These are phyloP conservation scores for Trichomalopsis sarcophagae DNA, from an alignment of 1,140 invertebrate genomes.

Conservation along the genomic window DNA sequence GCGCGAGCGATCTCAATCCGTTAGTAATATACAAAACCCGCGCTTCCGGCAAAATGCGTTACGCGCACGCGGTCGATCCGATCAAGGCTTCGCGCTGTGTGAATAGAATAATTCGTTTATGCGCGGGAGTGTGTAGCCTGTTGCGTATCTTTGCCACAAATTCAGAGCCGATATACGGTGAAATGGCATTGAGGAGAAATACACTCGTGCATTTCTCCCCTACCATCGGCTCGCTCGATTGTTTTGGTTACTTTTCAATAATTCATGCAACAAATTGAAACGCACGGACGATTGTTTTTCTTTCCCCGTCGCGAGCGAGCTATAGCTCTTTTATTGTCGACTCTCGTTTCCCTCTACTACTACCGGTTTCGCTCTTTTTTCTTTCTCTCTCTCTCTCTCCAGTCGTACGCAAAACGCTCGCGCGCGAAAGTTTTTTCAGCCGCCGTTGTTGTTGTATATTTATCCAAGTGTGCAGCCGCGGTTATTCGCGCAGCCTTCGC, in stretches of 20 bases:
- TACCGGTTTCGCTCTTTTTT: neutral
- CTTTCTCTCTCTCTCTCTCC: neutral
- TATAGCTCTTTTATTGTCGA: neutral
- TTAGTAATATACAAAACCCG: neutral
- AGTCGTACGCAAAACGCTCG: neutral
- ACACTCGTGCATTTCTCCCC: no score
- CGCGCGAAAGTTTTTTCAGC: neutral
- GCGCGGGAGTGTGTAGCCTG: neutral
- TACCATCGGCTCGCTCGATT: no score
- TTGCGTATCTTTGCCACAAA: slow-evolving; percentile 1
- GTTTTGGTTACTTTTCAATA: neutral
- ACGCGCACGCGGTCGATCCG: neutral
- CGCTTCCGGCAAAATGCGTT: neutral
- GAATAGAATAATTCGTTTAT: slow-evolving; percentile 24
- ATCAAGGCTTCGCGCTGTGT: neutral
- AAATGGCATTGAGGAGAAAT: neutral
- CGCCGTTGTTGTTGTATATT: no score
- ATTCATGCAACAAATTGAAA: neutral
- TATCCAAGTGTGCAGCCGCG: no score
- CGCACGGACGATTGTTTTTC: neutral
- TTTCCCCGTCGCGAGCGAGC: neutral
- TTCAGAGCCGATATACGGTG: neutral
- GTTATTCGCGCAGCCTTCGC: neutral
- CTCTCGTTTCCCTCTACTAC: neutral
- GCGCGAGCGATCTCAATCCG: neutral